A percentile compares a stretch with the other conserved stretches of the same genome.
phyloP scores from a whole-genome alignment of 1,140 invertebrate genomes.

The Vanessa atalanta region DNA sequence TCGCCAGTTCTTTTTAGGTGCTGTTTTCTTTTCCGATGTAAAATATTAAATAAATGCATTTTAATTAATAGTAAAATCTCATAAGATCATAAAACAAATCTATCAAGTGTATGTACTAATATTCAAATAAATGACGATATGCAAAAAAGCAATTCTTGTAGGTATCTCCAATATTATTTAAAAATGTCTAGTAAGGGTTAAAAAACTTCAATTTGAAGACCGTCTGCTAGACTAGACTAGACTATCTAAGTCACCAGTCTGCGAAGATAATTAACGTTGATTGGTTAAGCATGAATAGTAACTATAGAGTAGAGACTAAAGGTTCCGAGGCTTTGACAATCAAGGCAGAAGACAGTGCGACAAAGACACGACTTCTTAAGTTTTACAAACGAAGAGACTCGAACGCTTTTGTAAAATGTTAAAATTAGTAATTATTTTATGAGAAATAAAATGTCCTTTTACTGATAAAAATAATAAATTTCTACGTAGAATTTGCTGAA shows the following conservation, averaged over 20 bases:
- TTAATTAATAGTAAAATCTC: too few relatives aligned
- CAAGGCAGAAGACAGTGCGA: neutral
- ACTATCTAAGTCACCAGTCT: slow-evolving; percentile 17
- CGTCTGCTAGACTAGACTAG: slow-evolving; percentile 13
- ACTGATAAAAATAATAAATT: too few relatives aligned
- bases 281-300: slow-evolving; percentile 25
- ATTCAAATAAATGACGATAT: too few relatives aligned
- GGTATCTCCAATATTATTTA: neutral
- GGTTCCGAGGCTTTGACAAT: neutral
- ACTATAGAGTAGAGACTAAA: neutral
- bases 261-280: slow-evolving; percentile 25
- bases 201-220: slow-evolving; percentile 9
- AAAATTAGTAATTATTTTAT: neutral
- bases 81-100: too few relatives aligned
- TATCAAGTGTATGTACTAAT: too few relatives aligned
- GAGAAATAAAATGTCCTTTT: too few relatives aligned
- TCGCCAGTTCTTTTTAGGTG: too few relatives aligned
- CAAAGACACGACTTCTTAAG: neutral
- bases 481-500: too few relatives aligned
- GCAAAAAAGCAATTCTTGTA: too few relatives aligned
- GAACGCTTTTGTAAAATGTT: neutral
- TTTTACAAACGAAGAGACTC: neutral
- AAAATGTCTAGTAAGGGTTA: slow-evolving; percentile 1
- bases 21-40: too few relatives aligned
- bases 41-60: too few relatives aligned